These are phyloP conservation scores for Saimiri boliviensis DNA, from an alignment of 2,113 vertebrate species.

Conservation along the genomic window DNA sequence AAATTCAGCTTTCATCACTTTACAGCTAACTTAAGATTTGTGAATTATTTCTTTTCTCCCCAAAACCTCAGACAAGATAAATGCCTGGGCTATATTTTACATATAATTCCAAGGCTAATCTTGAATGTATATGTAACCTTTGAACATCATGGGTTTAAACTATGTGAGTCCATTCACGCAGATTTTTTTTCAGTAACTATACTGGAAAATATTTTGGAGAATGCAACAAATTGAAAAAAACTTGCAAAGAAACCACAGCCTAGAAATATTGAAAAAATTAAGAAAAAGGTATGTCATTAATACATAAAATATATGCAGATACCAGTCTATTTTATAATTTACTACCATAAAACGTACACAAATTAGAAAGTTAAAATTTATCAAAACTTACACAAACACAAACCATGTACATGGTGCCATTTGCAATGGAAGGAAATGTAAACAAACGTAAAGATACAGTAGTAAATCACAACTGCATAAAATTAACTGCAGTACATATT, in stretches of 20 bases:
- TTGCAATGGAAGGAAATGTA: neutral
- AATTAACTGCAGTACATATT: neutral
- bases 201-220: neutral
- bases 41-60: neutral
- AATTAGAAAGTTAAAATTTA: neutral
- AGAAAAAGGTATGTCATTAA: neutral
- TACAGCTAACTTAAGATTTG: slow-evolving; percentile 3
- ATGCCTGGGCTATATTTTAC: neutral
- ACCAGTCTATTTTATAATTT: neutral
- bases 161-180: neutral
- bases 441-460: neutral
- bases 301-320: neutral
- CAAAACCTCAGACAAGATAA: neutral
- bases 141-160: neutral
- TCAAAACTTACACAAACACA: neutral
- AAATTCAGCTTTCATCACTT: neutral
- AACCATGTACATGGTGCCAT: neutral
- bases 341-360: neutral
- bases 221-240: neutral
- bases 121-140: neutral
- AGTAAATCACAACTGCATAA: neutral
- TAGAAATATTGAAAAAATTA: neutral
- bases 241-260: neutral
- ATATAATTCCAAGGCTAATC: neutral
- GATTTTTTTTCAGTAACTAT: neutral